These are phyloP conservation scores for Pomatostomus ruficeps DNA, from an alignment of 2,113 vertebrate species.

Conservation along the genomic window DNA sequence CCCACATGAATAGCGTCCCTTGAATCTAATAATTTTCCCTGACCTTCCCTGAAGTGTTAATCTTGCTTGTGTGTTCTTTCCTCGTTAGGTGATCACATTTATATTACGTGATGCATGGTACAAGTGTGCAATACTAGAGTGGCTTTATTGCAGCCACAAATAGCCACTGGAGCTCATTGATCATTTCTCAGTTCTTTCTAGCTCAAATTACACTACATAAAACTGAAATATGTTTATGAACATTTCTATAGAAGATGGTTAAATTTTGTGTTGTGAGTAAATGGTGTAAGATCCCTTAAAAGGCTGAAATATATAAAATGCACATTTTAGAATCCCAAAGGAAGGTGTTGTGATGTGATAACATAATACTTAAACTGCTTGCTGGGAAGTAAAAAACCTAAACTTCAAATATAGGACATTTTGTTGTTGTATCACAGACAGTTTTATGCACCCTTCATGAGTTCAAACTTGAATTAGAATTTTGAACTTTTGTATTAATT, in stretches of 20 bases:
- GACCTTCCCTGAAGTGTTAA: conserved; percentile 1
- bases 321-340: conserved; percentile 38
- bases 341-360: conserved; percentile 25
- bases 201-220: conserved; percentile 36
- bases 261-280: conserved; percentile 5
- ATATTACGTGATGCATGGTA: neutral
- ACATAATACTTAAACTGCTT: conserved; percentile 21
- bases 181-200: neutral
- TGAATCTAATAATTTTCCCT: conserved; percentile 10
- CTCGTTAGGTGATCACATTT: neutral
- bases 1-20: neutral
- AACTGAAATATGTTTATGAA: conserved; percentile 42
- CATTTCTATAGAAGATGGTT: neutral
- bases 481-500: neutral
- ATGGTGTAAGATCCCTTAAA: conserved; percentile 8
- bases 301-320: conserved; percentile 42
- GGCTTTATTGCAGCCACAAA: conserved; percentile 49
- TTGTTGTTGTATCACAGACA: neutral
- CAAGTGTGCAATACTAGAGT: conserved; percentile 31
- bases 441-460: neutral
- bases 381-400: neutral
- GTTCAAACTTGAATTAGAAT: neutral
- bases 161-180: conserved; percentile 29
- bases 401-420: conserved; percentile 46
- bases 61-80: neutral